Base-by-base conservation (phyloP, 2,797 vertebrate species). In the Alcedo quadribrachys region DNA sequence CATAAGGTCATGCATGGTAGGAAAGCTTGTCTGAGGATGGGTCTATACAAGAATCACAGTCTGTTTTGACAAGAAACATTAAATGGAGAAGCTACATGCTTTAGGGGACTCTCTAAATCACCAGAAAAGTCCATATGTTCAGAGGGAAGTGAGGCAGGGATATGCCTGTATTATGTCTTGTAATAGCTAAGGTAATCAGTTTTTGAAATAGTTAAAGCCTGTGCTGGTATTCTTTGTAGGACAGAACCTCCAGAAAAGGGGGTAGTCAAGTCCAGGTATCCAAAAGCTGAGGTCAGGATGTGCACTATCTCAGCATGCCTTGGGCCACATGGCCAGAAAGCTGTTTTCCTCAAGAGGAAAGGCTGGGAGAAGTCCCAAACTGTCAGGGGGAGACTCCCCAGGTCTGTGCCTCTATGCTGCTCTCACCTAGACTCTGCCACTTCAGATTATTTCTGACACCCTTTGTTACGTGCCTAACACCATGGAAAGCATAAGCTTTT, bases 401-500 rank as follows among this genome's bases (percentile, higher is more conserved):
- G 32, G 58, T 54, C 79, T 54, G 17, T 8, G 43, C 43, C 28
- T 54, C 12, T 32, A 17, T 25, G 5, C 33, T 9, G 15, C 2
- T 46, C 73, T 75, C 76, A 48, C 27, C 33, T 4, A 24, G 11
- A 51, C 4, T 3, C 8, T 0, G 0, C 8, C 0, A 0, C 32
- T 54, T 9, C 30, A 16, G 66, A 66, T 48, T 17, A 46, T 5
- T 43, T 8, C 70, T 71, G 45, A 53, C 77, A 1, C 0, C 57
- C 74, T 67, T 3, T 20, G 45, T 6, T 63, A 35, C 0, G 0
- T 28, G 17, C 32, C 9, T 8, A 61, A 51, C 1, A 2, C 20
- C 62, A 42, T 1, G 2, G 57, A 71, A 60, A 92, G 25, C 8
- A 40, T 0, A 5, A 58, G 15, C 51, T 68, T 18, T 30, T 15